Evolutionary conservation across 2,888 invertebrate species (phyloP).

Genomic region (Caenorhabditis sp.): DNA sequence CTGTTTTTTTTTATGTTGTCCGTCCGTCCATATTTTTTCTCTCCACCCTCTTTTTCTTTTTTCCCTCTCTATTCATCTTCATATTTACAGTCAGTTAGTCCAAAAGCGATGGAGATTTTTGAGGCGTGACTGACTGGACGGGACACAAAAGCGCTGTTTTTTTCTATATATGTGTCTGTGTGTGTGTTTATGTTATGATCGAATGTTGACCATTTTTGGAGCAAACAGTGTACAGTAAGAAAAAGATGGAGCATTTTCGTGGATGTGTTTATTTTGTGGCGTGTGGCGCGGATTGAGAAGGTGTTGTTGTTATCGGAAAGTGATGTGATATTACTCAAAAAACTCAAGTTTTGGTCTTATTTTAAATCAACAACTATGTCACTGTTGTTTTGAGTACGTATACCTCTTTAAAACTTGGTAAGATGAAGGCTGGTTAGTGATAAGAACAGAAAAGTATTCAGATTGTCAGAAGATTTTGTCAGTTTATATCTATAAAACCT

Average conservation of each 20-base stretch:
- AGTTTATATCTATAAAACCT: too few species aligned
- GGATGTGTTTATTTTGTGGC: background rate
- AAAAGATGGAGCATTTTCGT: background rate
- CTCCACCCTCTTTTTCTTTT: background rate
- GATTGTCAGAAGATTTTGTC: too few species aligned
- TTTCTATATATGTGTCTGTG: background rate
- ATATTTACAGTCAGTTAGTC: background rate
- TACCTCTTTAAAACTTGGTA: too few species aligned
- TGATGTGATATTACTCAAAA: background rate
- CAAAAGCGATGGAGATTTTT: background rate
- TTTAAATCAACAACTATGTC: too few species aligned
- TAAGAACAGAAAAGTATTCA: too few species aligned
- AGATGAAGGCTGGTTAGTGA: too few species aligned
- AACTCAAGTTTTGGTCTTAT: background rate
- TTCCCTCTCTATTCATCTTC: background rate
- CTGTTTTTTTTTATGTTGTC: background rate
- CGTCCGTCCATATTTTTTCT: background rate
- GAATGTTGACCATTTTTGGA: background rate
- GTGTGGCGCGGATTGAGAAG: background rate
- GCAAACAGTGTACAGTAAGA: slow-evolving; percentile 1
- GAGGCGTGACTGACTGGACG: background rate
- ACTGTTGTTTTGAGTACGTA: too few species aligned
- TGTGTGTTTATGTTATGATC: background rate
- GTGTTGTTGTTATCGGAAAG: background rate
- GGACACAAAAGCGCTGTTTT: background rate